Evolutionary conservation across 2,113 vertebrate genomes (phyloP), one percentile per base, ranked within the genome.

Genomic region (Pollimyrus isidori): DNA sequence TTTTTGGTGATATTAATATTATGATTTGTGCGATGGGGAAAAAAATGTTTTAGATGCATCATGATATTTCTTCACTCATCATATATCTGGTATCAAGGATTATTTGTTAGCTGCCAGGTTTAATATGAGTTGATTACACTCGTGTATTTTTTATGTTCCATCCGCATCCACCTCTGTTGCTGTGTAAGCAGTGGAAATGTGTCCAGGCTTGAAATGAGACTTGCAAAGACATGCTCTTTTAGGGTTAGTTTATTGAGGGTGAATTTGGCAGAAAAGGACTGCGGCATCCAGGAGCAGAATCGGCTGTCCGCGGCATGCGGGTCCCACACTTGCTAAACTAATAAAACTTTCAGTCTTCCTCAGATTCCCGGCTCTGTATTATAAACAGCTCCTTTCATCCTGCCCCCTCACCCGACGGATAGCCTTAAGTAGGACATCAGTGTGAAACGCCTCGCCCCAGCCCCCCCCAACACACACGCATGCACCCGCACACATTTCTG

Each of bases 1-100:
- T 94, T 95, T 35, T 91, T 92, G 93, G 92, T 93, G 90, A 91
- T 92, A 92, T 93, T 92, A 93, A 93, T 94, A 86, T 76, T 91
- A 92, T 92, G 91, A 86, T 94, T 92, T 94, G 93, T 93, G 94
- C 90, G 89, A 45, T 65, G 53, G 4, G 4, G 4, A 11, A 13
- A 56, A 58, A 30, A 13, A 19, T 17, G 21, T 5, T 87, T 87
- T 4, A 1, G 53, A 58, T 62, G 62, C 35, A 87, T 42, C 10
- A 21, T 87, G 30, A 3, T 65, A 23, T 62, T 62, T 39, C 15
- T 52, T 50, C 35, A 80, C 2, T 0, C 45, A 50, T 23, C 23
- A 5, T 49, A 17, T 53, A 30, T 86, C 49, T 30, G 26, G 30
- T 56, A 49, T 53, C 23, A 17, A 45, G n/a, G 46, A 86, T 86